phyloP scores from a whole-genome alignment of 2,113 vertebrate genomes.

The Mastomys natalensis region DNA sequence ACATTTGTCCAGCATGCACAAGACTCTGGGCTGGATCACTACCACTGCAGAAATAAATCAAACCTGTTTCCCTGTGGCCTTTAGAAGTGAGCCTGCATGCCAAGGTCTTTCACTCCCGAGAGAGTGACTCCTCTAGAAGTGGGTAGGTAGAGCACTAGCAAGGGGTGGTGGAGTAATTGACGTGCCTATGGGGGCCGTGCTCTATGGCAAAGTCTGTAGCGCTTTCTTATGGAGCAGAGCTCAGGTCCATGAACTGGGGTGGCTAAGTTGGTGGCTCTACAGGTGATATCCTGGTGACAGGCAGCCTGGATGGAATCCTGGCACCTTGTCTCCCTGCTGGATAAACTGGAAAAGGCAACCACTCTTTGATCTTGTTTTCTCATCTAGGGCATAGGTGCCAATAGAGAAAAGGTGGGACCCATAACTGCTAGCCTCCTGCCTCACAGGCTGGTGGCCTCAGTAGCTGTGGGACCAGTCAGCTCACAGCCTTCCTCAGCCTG shows the following conservation, averaged over 20 bases:
- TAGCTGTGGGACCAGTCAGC: not conserved
- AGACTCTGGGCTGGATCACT: not conserved
- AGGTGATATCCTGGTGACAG: not conserved
- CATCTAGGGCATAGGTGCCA: not conserved
- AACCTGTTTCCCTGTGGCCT: not conserved
- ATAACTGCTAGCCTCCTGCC: not conserved
- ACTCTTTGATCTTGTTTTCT: not conserved
- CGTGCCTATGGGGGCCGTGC: too few relatives aligned
- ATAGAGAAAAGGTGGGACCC: not conserved
- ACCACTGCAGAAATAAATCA: not conserved
- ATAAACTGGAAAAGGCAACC: not conserved
- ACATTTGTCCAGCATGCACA: not conserved
- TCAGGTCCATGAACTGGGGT: rapidly evolving
- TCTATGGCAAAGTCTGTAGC: not conserved
- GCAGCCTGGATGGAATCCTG: not conserved
- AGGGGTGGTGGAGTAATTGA: not conserved
- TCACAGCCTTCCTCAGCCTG: rapidly evolving
- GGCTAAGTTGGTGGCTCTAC: not conserved
- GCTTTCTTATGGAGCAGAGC: not conserved
- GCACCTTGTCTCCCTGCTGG: not conserved
- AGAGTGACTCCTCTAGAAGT: not conserved
- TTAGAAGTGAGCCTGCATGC: not conserved
- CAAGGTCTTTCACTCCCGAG: not conserved
- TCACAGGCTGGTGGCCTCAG: not conserved
- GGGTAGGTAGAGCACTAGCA: not conserved